Evolutionary conservation across 2,888 invertebrate species (phyloP).

Genomic region (Desoria tigrina): DNA sequence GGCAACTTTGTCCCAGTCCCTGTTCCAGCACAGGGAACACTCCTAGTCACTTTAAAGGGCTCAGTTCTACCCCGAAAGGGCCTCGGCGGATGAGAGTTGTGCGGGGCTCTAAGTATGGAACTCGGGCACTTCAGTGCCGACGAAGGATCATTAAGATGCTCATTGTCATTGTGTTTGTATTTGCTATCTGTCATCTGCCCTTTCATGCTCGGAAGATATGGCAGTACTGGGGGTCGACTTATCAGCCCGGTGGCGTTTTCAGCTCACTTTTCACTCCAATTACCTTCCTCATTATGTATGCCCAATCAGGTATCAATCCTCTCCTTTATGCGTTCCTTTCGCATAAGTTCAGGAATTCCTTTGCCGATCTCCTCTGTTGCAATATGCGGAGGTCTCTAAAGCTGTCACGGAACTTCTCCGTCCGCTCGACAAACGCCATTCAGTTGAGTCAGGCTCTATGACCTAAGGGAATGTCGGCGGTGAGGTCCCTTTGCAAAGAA

Average conservation of each 20-base stretch:
- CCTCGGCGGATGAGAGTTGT: constrained; percentile 39
- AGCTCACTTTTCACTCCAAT: constrained; percentile 78
- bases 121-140: constrained; percentile 69
- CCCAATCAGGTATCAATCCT: constrained; percentile 88
- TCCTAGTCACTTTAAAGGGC: background rate
- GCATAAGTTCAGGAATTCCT: constrained; percentile 79
- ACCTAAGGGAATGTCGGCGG: background rate
- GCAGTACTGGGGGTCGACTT: constrained; percentile 76
- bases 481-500: background rate
- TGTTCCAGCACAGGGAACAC: constrained; percentile 3
- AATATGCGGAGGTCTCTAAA: constrained; percentile 43
- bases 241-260: constrained; percentile 72
- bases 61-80: constrained; percentile 3
- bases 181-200: constrained; percentile 85
- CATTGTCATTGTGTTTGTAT: constrained; percentile 82
- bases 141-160: constrained; percentile 85
- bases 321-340: constrained; percentile 84
- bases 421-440: constrained; percentile 43
- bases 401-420: constrained; percentile 38
- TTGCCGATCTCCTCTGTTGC: constrained; percentile 76
- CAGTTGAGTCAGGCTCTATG: constrained; percentile 39
- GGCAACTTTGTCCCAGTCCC: constrained; percentile 6
- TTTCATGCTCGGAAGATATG: constrained; percentile 85
- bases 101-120: constrained; percentile 48
- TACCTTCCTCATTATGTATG: constrained; percentile 82